Evolutionary conservation across 2,113 vertebrate species (phyloP).

Genomic region (Sterrhoptilus dennistouni): DNA sequence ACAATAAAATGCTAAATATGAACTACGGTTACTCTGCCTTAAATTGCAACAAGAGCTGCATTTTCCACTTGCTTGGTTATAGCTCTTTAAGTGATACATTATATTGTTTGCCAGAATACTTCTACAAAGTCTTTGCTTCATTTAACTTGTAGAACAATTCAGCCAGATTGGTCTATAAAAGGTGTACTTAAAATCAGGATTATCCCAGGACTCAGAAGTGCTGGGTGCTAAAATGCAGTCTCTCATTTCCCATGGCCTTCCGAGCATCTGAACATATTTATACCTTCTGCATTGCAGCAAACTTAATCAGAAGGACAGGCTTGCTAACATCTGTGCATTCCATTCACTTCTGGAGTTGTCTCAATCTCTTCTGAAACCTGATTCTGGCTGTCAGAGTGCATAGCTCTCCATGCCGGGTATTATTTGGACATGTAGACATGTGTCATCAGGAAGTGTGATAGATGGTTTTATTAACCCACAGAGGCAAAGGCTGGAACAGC

Average conservation of each 20-base stretch:
- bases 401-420: conserved; percentile 52
- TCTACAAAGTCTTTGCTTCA: conserved; percentile 54
- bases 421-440: conserved; percentile 74
- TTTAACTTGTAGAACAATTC: conserved; percentile 55
- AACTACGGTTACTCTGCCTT: neutral
- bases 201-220: conserved; percentile 54
- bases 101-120: conserved; percentile 62
- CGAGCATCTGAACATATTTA: conserved; percentile 64
- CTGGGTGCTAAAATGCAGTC: conserved; percentile 23
- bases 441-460: conserved; percentile 72
- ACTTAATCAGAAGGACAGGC: conserved; percentile 68
- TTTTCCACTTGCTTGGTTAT: conserved; percentile 72
- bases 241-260: conserved; percentile 48
- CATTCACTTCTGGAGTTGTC: conserved; percentile 61
- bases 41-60: conserved; percentile 33
- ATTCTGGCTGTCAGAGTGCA: conserved; percentile 57
- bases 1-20: conserved; percentile 21
- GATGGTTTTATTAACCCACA: conserved; percentile 77
- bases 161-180: conserved; percentile 70
- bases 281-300: conserved; percentile 71
- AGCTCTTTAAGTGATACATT: conserved; percentile 71
- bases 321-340: conserved; percentile 73
- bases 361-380: conserved; percentile 66
- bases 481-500: conserved; percentile 60
- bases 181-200: conserved; percentile 72